Conservation (phyloP, 64 coral and sea anemone species). For the Dendrophyllia cribrosa region DNA sequence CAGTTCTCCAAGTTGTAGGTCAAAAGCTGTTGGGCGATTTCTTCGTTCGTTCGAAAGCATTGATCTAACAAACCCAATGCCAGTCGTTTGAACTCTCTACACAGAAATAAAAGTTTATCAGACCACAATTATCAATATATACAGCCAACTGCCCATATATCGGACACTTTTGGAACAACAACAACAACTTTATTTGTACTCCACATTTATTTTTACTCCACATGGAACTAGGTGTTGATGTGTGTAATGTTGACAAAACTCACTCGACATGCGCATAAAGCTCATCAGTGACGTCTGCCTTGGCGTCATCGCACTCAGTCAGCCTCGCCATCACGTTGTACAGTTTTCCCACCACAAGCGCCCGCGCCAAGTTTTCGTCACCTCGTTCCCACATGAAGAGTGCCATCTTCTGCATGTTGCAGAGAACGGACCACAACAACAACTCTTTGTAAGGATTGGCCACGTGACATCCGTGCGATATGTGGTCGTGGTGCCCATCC, state of each 20-base stretch:
- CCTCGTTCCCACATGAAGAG: conserved; percentile 46
- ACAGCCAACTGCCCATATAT: too few relatives aligned
- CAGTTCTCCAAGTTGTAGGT: conserved; percentile 78
- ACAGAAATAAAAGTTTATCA: not conserved
- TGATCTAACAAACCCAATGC: conserved; percentile 70
- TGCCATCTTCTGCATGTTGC: conserved; percentile 19
- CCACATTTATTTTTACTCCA: too few relatives aligned
- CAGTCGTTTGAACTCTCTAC: conserved; percentile 79
- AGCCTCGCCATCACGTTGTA: conserved; percentile 23
- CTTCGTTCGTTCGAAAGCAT: conserved; percentile 80
- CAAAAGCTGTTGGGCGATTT: conserved; percentile 57
- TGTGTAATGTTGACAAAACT: not conserved
- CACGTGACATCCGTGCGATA: too few relatives aligned
- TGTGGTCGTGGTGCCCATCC: too few relatives aligned
- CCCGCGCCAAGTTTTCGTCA: conserved; percentile 20
- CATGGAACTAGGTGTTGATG: too few relatives aligned
- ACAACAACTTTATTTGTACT: too few relatives aligned
- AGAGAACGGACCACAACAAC: not conserved
- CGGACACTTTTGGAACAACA: too few relatives aligned
- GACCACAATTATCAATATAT: too few relatives aligned
- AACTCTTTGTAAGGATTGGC: not conserved
- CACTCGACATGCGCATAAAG: conserved; percentile 67
- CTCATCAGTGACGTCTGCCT: conserved; percentile 50
- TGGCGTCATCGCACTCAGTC: conserved; percentile 53
- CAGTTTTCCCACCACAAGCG: conserved; percentile 8